Evolutionary conservation across 2,888 invertebrate species (phyloP), one percentile per base, ranked within the genome.

Genomic region (Nowickia ferox): DNA sequence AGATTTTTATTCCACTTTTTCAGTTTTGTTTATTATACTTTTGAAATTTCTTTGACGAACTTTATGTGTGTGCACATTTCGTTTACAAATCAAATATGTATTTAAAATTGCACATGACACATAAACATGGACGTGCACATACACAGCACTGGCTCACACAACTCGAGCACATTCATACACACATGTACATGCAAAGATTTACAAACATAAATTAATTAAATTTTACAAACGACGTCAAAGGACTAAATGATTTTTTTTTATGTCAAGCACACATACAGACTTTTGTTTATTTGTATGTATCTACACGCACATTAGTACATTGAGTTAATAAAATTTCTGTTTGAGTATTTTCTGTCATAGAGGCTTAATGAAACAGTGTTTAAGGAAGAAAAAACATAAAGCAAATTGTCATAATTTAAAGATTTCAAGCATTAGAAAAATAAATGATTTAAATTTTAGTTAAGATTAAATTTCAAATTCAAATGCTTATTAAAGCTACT

Each of bases 211-310:
- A 77, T 40, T 51, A 59, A 40, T 69, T n/a, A 57, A 55, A 46
- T 71, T 79, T 63, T 38, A 71, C 46, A 71, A 77, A 55, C 51
- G 63, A 42, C 51, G 46, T 71, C 79, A 79, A 79, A 79, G 79
- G 53, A 55, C 38, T 72, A 22, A 71, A 72, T 40, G 63, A 51
- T 38, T 72, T 66, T 42, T n/a, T 63, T 79, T 66, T 69, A 59
- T 17, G 40, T 15, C 19, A 51, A 38, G 15, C 44, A n/a, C 17
- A n/a, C 13, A 57, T 10, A 40, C 9, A 57, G 5, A 15, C 30
- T 15, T 55, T 38, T 42, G 11, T 8, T 8, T 30, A 30, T 55
- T 44, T 69, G 51, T 22, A 40, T 9, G 13, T n/a, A n/a, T n/a
- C n/a, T n/a, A n/a, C n/a, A n/a, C n/a, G n/a, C n/a, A n/a, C n/a